phyloP scores from a whole-genome alignment of 2,888 invertebrate genomes.

The Drosophila tripunctata region DNA sequence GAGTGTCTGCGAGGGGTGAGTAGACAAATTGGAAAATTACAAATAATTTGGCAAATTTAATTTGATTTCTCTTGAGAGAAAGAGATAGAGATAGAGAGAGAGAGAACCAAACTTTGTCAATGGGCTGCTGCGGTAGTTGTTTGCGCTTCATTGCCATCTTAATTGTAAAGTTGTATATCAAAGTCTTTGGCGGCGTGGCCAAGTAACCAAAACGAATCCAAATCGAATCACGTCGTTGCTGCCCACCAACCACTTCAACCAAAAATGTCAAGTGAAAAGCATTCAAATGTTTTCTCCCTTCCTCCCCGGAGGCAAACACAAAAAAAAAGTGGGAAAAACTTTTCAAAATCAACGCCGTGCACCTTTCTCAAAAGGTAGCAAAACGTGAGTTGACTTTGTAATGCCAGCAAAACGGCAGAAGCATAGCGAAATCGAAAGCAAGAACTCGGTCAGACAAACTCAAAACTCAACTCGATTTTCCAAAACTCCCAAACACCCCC shows the following conservation, averaged over 20 bases:
- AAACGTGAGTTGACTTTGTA: constrained; percentile 63
- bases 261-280: constrained; percentile 73
- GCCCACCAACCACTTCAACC: constrained; percentile 58
- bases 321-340: constrained; percentile 44
- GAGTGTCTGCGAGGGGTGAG: too few species aligned
- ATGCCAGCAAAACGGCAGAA: constrained; percentile 18
- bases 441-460: constrained; percentile 12
- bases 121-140: constrained; percentile 32
- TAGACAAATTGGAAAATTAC: constrained; percentile 56
- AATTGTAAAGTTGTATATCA: constrained; percentile 66
- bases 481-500: too few species aligned
- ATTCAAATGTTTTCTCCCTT: constrained; percentile 63
- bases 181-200: constrained; percentile 41
- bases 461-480: neutral
- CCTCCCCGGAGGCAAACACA: neutral
- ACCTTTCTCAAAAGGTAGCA: constrained; percentile 56
- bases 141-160: constrained; percentile 71
- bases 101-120: constrained; percentile 32
- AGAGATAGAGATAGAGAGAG: neutral
- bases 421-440: constrained; percentile 66
- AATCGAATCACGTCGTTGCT: constrained; percentile 70
- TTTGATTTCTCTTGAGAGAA: constrained; percentile 65
- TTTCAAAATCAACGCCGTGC: constrained; percentile 75
- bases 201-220: constrained; percentile 63
- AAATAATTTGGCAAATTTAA: constrained; percentile 70